Conservation (phyloP, 2,888 invertebrate species). For the Philonicus albiceps region DNA sequence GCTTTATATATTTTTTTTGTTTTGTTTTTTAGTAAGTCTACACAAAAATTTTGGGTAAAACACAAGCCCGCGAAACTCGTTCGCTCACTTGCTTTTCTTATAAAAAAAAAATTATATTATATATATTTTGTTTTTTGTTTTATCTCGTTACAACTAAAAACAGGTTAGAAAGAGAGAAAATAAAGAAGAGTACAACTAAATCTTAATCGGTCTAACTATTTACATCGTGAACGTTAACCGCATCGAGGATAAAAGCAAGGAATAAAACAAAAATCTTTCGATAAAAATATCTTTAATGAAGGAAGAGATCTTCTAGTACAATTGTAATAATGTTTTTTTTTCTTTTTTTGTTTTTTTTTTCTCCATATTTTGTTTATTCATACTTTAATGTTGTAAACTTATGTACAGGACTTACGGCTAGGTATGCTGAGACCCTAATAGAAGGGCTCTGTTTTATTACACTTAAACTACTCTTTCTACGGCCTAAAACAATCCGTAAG, state of each 20-base stretch:
- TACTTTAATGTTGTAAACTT: conserved; percentile 25
- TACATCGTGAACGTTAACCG: neutral
- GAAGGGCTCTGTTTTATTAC: conserved; percentile 15
- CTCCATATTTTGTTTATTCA: conserved; percentile 10
- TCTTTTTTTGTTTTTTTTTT: neutral
- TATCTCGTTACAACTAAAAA: neutral
- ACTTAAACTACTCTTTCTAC: conserved; percentile 2
- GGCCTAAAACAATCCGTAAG: conserved; percentile 7
- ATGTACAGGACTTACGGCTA: neutral
- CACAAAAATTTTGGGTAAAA: neutral
- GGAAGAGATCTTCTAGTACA: conserved; percentile 38
- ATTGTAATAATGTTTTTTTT: neutral
- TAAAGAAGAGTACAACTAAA: neutral
- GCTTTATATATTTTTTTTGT: too few relatives aligned
- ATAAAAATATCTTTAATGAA: conserved; percentile 38
- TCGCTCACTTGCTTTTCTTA: neutral
- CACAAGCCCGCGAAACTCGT: neutral
- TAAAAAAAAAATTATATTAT: neutral
- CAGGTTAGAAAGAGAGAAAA: neutral
- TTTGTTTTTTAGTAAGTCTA: neutral
- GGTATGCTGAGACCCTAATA: neutral
- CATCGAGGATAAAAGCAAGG: conserved; percentile 1
- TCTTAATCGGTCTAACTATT: neutral
- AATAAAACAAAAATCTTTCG: conserved; percentile 31
- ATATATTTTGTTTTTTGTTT: neutral